A percentile compares a stretch with the other conserved stretches of the same genome.
phyloP scores from a whole-genome alignment of 2,888 invertebrate genomes.

The Orthosia cruda region DNA sequence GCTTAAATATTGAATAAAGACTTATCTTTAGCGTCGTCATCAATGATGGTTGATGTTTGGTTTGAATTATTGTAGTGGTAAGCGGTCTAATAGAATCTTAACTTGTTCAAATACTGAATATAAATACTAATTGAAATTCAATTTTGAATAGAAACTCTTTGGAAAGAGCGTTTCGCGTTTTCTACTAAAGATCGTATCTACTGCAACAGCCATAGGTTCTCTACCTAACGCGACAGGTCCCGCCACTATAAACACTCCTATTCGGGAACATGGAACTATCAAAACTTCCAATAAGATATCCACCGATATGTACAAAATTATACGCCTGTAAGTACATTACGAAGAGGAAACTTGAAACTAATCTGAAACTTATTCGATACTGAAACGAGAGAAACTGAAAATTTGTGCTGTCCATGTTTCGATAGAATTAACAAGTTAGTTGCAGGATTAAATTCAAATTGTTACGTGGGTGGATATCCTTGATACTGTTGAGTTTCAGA shows the following conservation, averaged over 20 bases:
- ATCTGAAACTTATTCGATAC: slow-evolving; percentile 62
- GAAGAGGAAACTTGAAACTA: slow-evolving; percentile 47
- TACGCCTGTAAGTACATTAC: slow-evolving; percentile 40
- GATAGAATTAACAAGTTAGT: slow-evolving; percentile 57
- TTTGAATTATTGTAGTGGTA: no score
- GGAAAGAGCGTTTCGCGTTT: no score
- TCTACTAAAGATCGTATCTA: no score
- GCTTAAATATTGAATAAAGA: no score
- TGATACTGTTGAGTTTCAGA: slow-evolving; percentile 39
- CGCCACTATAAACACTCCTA: background rate
- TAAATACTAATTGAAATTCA: no score
- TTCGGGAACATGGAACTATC: background rate
- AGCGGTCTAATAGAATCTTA: no score
- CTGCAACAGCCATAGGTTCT: background rate
- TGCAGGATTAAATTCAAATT: slow-evolving; percentile 64
- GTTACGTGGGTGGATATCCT: slow-evolving; percentile 36
- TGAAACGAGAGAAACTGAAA: slow-evolving; percentile 58
- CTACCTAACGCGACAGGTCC: background rate
- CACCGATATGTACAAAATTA: slow-evolving; percentile 30
- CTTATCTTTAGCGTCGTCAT: no score
- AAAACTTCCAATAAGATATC: slow-evolving; percentile 18
- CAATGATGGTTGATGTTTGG: no score
- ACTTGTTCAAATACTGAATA: no score
- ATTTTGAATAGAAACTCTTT: no score
- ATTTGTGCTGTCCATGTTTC: slow-evolving; percentile 40